These are phyloP conservation scores for Herpetotheres cachinnans DNA, from an alignment of 2,113 vertebrate species.

Conservation along the genomic window DNA sequence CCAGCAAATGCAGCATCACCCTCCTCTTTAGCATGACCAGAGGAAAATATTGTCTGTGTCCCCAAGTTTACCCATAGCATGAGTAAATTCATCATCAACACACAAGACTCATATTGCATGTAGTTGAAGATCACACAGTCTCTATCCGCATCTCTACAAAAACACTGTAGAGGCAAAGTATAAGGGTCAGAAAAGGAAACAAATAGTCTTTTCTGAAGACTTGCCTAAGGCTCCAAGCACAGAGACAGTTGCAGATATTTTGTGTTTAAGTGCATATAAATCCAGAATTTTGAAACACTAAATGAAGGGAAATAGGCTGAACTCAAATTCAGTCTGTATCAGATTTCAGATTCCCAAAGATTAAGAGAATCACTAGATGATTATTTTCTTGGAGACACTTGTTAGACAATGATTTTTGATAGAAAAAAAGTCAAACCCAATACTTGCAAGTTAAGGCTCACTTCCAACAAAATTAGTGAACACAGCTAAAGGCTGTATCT, in stretches of 20 bases:
- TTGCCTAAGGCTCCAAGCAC: background rate
- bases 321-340: background rate
- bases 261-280: background rate
- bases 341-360: background rate
- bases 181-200: background rate
- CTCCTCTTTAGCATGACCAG: background rate
- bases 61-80: background rate
- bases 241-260: background rate
- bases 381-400: background rate
- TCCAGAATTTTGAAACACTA: background rate
- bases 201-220: background rate
- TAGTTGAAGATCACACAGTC: background rate
- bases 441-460: conserved; percentile 4
- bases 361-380: background rate
- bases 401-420: background rate
- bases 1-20: background rate
- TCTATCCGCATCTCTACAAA: background rate
- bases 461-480: conserved; percentile 12
- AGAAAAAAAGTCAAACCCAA: background rate
- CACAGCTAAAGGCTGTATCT: background rate
- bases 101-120: accelerated
- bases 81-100: background rate
- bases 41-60: background rate
- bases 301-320: background rate
- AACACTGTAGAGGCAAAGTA: background rate